A percentile compares a stretch with the other conserved stretches of the same genome.
Evolutionary conservation across 2,797 vertebrate species (phyloP).

Genomic region (Scomberomorus guttatus): DNA sequence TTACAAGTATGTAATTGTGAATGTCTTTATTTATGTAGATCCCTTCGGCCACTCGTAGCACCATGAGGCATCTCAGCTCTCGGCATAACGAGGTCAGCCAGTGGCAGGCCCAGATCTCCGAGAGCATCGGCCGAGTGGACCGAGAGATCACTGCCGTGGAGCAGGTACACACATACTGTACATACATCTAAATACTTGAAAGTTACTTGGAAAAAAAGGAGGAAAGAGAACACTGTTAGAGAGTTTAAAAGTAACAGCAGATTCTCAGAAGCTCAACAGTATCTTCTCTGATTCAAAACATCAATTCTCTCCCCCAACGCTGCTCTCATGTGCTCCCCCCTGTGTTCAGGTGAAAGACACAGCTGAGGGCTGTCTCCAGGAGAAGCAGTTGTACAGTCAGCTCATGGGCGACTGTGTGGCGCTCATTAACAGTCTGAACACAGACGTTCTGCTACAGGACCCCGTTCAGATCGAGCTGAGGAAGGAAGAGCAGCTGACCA

Average conservation of each 20-base stretch:
- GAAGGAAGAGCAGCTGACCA: slow-evolving; percentile 37
- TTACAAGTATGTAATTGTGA: not conserved
- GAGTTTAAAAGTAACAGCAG: not conserved
- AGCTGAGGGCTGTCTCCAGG: slow-evolving; percentile 20
- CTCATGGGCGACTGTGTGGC: slow-evolving; percentile 33
- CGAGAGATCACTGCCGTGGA: slow-evolving; percentile 31
- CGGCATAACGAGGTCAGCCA: slow-evolving; percentile 39
- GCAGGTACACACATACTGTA: slow-evolving; percentile 31
- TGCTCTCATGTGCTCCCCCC: not conserved
- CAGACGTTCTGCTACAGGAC: not conserved
- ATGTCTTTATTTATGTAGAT: slow-evolving; percentile 8
- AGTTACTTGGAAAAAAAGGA: not conserved
- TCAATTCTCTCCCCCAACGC: not conserved
- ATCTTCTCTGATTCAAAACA: not conserved
- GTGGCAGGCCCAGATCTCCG: slow-evolving; percentile 41
- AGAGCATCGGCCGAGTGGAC: slow-evolving; percentile 20
- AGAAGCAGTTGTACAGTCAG: slow-evolving; percentile 40
- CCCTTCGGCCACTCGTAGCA: slow-evolving; percentile 10
- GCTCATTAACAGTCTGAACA: not conserved
- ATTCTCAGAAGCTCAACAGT: not conserved
- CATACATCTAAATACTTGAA: not conserved
- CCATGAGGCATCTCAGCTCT: slow-evolving; percentile 34
- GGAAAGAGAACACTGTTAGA: not conserved
- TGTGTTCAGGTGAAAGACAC: slow-evolving; percentile 43
- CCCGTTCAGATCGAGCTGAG: slow-evolving; percentile 10